A percentile compares a stretch with the other conserved stretches of the same genome.
Evolutionary conservation across 2,888 invertebrate genomes (phyloP).

Genomic region (Nezara viridula): DNA sequence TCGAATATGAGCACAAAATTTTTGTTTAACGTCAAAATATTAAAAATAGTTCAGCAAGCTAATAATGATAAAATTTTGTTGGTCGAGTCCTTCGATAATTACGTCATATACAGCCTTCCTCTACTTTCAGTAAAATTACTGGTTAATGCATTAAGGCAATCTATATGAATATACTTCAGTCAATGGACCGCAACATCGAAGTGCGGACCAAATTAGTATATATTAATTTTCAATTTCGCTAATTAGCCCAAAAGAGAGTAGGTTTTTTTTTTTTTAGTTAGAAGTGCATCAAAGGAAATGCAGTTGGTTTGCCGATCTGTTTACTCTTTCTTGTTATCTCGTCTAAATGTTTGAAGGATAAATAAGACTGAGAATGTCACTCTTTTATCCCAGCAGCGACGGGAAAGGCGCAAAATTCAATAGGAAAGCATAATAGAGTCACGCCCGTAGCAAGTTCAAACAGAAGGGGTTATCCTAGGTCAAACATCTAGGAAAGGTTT

Average conservation of each 20-base stretch:
- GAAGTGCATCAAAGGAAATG: constrained; percentile 21
- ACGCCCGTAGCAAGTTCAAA: constrained; percentile 32
- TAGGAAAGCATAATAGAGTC: constrained; percentile 22
- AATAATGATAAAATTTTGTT: no score
- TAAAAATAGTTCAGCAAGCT: no score
- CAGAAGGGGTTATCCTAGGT: constrained; percentile 18
- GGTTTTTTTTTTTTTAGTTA: neutral
- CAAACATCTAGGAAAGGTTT: neutral
- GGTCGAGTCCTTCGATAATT: no score
- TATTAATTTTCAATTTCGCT: no score
- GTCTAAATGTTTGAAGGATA: neutral
- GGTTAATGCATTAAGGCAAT: no score
- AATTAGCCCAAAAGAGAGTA: neutral
- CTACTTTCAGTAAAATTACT: no score
- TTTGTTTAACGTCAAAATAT: no score
- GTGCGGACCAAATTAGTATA: no score
- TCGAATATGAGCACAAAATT: no score
- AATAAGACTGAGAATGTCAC: constrained; percentile 1
- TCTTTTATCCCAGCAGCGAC: neutral
- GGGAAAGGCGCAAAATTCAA: constrained; percentile 40
- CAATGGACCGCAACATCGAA: no score
- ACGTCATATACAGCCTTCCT: no score
- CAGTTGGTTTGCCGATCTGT: neutral
- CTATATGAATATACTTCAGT: no score
- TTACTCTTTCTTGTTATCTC: neutral